Conservation (phyloP, 2,888 invertebrate species). For the Keiferia lycopersicella region DNA sequence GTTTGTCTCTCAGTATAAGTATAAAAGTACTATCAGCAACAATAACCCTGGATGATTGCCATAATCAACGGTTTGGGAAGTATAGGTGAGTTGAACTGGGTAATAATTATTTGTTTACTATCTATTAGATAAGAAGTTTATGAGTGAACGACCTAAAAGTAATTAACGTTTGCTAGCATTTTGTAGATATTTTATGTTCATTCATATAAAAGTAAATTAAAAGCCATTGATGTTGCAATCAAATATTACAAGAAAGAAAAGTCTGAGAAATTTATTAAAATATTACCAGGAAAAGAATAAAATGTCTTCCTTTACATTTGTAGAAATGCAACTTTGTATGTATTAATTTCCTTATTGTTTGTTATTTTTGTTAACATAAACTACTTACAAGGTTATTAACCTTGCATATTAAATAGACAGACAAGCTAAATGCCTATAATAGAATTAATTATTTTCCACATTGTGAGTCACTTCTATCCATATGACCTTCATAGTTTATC, state of each 20-base stretch:
- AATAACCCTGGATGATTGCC: conserved; percentile 93
- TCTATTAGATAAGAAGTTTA: background rate
- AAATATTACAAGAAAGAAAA: too few relatives aligned
- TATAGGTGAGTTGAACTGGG: conserved; percentile 85
- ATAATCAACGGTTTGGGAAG: conserved; percentile 94
- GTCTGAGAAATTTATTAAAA: too few relatives aligned
- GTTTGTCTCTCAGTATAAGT: conserved; percentile 88
- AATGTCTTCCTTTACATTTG: too few relatives aligned
- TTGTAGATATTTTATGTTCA: too few relatives aligned
- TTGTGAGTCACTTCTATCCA: conserved; percentile 33
- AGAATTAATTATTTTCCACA: conserved; percentile 15
- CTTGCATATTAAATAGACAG: background rate
- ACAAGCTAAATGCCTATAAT: background rate
- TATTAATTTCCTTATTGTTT: too few relatives aligned
- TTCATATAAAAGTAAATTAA: too few relatives aligned
- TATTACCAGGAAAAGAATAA: too few relatives aligned
- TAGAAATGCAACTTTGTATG: too few relatives aligned
- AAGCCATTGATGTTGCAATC: too few relatives aligned
- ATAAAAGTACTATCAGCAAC: conserved; percentile 92
- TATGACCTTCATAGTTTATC: conserved; percentile 44
- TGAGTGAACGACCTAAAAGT: too few relatives aligned
- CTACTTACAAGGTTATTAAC: background rate
- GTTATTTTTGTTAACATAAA: background rate
- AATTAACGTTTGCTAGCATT: too few relatives aligned
- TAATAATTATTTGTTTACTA: background rate